phyloP scores from a whole-genome alignment of 1,140 invertebrate genomes.

The Meloidogyne floridensis region DNA sequence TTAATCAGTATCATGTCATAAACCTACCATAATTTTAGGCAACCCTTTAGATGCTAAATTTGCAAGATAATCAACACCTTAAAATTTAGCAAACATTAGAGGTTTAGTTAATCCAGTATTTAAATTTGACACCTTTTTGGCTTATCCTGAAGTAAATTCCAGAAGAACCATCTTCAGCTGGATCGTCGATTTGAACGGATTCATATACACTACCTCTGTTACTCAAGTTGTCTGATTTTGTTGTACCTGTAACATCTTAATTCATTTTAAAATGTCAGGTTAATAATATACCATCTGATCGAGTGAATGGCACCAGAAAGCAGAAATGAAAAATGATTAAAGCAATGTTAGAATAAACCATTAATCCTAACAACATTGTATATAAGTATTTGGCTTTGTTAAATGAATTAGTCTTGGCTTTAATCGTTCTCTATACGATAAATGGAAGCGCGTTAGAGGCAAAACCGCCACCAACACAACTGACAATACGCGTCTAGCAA shows the following conservation, averaged over 20 bases:
- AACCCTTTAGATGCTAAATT: constrained; percentile 44
- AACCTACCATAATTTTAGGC: constrained; percentile 39
- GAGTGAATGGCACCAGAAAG: background rate
- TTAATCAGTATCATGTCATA: background rate
- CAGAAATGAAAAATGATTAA: background rate
- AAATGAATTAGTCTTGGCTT: background rate
- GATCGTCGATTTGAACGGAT: constrained; percentile 45
- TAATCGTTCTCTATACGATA: background rate
- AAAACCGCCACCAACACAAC: background rate
- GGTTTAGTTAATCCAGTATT: background rate
- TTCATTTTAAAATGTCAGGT: too few species aligned
- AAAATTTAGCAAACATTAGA: background rate
- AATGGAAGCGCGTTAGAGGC: background rate
- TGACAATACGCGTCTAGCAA: background rate
- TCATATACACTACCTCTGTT: constrained; percentile 28
- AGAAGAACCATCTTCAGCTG: constrained; percentile 45
- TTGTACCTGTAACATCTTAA: too few species aligned
- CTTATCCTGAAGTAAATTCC: constrained; percentile 51
- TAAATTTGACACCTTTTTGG: constrained; percentile 27
- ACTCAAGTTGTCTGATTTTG: background rate
- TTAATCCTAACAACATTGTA: background rate
- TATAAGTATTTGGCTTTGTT: background rate
- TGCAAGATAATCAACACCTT: constrained; percentile 49
- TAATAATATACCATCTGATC: background rate
- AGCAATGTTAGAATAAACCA: background rate